Conservation (phyloP, 1,140 invertebrate genomes). For the Neodiprion lecontei region DNA sequence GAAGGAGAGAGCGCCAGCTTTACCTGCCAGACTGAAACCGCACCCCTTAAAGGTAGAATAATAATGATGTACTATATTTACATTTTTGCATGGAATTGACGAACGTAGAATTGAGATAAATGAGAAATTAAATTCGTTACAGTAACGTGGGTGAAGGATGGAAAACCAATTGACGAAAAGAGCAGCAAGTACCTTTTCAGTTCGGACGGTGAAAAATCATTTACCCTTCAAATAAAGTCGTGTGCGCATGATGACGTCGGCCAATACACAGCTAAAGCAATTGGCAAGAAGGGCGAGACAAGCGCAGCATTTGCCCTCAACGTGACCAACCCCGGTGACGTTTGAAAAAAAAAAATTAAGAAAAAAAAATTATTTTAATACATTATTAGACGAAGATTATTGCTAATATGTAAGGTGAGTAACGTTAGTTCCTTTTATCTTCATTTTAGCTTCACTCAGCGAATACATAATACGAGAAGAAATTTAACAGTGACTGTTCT, state of each 20-base stretch:
- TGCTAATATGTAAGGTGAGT: conserved; percentile 3
- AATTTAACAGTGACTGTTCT: not conserved
- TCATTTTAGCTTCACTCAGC: not conserved
- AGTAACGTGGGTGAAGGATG: conserved; percentile 90
- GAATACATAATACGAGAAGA: not conserved
- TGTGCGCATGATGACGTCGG: conserved; percentile 83
- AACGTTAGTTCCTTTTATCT: not conserved
- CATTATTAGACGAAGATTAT: not conserved
- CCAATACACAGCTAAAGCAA: conserved; percentile 88
- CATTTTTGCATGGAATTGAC: not conserved
- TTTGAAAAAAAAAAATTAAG: conserved; percentile 26
- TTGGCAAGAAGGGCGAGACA: conserved; percentile 82
- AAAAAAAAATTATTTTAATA: not conserved
- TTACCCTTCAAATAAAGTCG: conserved; percentile 78
- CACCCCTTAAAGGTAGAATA: conserved; percentile 68
- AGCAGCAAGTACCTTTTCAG: conserved; percentile 82
- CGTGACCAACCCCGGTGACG: conserved; percentile 65
- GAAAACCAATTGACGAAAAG: conserved; percentile 79
- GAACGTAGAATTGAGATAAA: not conserved
- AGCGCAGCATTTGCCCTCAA: conserved; percentile 87
- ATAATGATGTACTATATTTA: not conserved
- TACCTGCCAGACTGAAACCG: conserved; percentile 77
- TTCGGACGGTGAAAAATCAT: conserved; percentile 78
- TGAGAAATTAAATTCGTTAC: conserved; percentile 33
- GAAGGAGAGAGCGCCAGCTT: conserved; percentile 84